Percentiles rank a stretch among this genome's conserved stretches.
Evolutionary conservation across 1,140 invertebrate species (phyloP).

Genomic region (Drosophila triauraria): DNA sequence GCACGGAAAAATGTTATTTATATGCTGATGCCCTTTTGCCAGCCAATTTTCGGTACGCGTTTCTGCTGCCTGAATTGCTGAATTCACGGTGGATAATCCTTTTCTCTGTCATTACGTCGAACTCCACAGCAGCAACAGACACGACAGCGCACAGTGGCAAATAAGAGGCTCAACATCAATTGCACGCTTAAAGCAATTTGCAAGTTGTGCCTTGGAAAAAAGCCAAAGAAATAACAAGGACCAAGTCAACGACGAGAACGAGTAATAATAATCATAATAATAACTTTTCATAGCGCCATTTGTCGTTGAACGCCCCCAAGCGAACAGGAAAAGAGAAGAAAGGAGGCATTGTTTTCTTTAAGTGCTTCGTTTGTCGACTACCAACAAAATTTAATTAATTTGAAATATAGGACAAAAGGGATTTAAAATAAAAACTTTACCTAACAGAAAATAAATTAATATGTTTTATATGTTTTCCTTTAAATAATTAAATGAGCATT

Average conservation of each 20-base stretch:
- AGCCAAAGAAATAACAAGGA: constrained; percentile 16
- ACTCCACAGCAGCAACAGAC: background rate
- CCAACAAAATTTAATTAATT: constrained; percentile 9
- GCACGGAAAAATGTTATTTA: constrained; percentile 52
- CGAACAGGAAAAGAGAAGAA: constrained; percentile 5
- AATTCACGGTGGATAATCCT: constrained; percentile 45
- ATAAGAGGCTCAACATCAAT: constrained; percentile 39
- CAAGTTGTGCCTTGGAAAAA: constrained; percentile 32
- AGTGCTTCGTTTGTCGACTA: constrained; percentile 1
- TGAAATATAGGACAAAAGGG: background rate
- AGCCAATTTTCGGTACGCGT: background rate
- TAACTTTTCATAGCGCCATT: constrained; percentile 71
- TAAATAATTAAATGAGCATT: background rate
- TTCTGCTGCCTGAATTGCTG: background rate
- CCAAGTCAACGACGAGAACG: constrained; percentile 37
- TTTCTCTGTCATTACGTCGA: constrained; percentile 16
- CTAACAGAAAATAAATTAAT: background rate
- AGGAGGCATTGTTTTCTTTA: background rate
- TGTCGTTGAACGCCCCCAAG: constrained; percentile 51
- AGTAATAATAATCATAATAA: constrained; percentile 58
- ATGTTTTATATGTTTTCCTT: background rate
- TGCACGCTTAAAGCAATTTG: constrained; percentile 70
- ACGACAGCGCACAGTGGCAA: background rate
- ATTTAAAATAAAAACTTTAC: background rate
- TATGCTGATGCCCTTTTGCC: constrained; percentile 53